Evolutionary conservation across 1,140 invertebrate genomes (phyloP), one percentile per base, ranked within the genome.

Genomic region (Saccostrea glomerata): DNA sequence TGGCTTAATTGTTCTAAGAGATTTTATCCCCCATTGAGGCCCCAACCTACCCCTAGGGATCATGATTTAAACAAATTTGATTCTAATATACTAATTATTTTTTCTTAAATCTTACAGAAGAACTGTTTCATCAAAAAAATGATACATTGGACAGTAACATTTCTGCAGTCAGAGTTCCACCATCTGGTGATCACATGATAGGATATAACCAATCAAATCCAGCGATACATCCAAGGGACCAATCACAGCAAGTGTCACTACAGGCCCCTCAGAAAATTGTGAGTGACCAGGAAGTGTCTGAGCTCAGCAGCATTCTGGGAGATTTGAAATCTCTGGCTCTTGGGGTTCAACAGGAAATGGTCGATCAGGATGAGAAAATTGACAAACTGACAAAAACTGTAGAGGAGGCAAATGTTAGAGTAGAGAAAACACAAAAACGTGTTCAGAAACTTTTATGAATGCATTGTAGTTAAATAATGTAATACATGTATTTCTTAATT

Each of bases 271-370:
- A 88, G 36, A 60, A 89, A 15, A 85, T 91, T 11, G 88, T 92
- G 9, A 89, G 55, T 56, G 90, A 91, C 55, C 70, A 85, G 82
- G 91, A 92, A 82, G 89, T 90, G 3, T 55, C 86, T 12, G 90
- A 92, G 85, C 20, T 92, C 15, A 86, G 87, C 58, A 40, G 82
- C 2, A 88, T 86, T 15, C 36, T 92, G 54, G 54, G 56, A 30
- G 88, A 91, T 84, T 66, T 92, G 20, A 91, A 89, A 85, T 85
- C 88, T 25, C 66, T 92, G 20, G 90, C 90, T 11, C 23, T 90
- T 17, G 83, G 84, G 47, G 89, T 89, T 58, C 82, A 87, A n/a
- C 82, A 90, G 15, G 91, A 92, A 66, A 86, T 84, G n/a, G 89
- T 83, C 13, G 60, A 82, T 17, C 91, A 92, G 84, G 88, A 86